Evolutionary conservation across 2,888 invertebrate species (phyloP).

Genomic region (Drosophila meridionalis): DNA sequence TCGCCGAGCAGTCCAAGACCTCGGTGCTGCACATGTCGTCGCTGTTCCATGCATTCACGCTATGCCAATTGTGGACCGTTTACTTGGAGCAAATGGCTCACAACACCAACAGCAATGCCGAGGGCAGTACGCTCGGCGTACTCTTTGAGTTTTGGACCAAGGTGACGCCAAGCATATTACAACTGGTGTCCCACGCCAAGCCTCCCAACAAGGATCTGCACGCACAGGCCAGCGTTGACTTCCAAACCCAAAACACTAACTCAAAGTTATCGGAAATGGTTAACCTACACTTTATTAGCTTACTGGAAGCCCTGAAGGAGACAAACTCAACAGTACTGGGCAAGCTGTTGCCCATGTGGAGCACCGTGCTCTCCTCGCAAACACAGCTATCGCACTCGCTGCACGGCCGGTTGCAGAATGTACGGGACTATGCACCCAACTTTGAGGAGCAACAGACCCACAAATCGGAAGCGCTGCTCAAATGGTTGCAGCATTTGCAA

Average conservation of each 20-base stretch:
- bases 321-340: slow-evolving; percentile 96
- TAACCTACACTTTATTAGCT: slow-evolving; percentile 97
- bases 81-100: slow-evolving; percentile 96
- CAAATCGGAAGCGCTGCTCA: slow-evolving; percentile 87
- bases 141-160: slow-evolving; percentile 99
- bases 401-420: slow-evolving; percentile 93
- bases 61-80: slow-evolving; percentile 99
- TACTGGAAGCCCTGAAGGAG: slow-evolving; percentile 97
- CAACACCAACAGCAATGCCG: slow-evolving; percentile 88
- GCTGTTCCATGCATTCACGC: slow-evolving; percentile 97
- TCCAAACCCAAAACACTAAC: slow-evolving; percentile 65
- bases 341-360: slow-evolving; percentile 97
- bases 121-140: slow-evolving; percentile 92
- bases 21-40: slow-evolving; percentile 98
- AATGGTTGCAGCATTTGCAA: slow-evolving; percentile 96
- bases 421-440: slow-evolving; percentile 91
- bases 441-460: slow-evolving; percentile 84
- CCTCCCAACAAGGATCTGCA: slow-evolving; percentile 87
- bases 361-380: slow-evolving; percentile 97
- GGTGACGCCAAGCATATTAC: slow-evolving; percentile 97
- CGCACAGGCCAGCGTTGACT: slow-evolving; percentile 50
- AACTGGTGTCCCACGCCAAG: slow-evolving; percentile 96
- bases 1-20: slow-evolving; percentile 97
- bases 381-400: slow-evolving; percentile 96
- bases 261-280: slow-evolving; percentile 97